Conservation (phyloP, 2,888 invertebrate species). For the Acronicta alni region DNA sequence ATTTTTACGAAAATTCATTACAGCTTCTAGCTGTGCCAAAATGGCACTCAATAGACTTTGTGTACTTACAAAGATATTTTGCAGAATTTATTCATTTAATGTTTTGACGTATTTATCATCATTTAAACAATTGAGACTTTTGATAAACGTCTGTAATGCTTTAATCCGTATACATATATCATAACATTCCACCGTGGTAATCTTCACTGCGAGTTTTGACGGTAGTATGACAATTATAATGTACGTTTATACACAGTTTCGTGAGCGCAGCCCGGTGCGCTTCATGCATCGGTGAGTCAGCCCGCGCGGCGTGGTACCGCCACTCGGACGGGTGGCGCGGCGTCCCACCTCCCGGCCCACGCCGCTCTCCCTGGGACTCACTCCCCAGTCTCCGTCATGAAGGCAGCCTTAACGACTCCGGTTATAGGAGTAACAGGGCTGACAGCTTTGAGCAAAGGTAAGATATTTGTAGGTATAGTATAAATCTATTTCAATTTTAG, state of each 20-base stretch:
- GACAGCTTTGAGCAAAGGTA: conserved; percentile 97
- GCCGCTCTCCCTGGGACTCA: conserved; percentile 96
- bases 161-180: background rate
- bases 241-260: conserved; percentile 73
- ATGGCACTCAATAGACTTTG: too few relatives aligned
- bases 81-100: too few relatives aligned
- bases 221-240: conserved; percentile 40
- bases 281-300: conserved; percentile 96
- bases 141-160: too few relatives aligned
- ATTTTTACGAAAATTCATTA: conserved; percentile 10
- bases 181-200: conserved; percentile 12
- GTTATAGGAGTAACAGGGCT: conserved; percentile 95
- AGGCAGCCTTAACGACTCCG: conserved; percentile 95
- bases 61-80: too few relatives aligned
- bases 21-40: too few relatives aligned
- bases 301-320: conserved; percentile 96
- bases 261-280: conserved; percentile 92
- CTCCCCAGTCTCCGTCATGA: conserved; percentile 95
- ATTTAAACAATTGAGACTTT: too few relatives aligned
- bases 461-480: conserved; percentile 50
- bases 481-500: too few relatives aligned
- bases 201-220: conserved; percentile 38
- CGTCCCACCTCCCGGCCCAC: conserved; percentile 89
- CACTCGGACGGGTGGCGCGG: conserved; percentile 96
- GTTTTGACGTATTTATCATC: too few relatives aligned